phyloP scores from a whole-genome alignment of 2,113 vertebrate genomes.

The Plecotus auritus region DNA sequence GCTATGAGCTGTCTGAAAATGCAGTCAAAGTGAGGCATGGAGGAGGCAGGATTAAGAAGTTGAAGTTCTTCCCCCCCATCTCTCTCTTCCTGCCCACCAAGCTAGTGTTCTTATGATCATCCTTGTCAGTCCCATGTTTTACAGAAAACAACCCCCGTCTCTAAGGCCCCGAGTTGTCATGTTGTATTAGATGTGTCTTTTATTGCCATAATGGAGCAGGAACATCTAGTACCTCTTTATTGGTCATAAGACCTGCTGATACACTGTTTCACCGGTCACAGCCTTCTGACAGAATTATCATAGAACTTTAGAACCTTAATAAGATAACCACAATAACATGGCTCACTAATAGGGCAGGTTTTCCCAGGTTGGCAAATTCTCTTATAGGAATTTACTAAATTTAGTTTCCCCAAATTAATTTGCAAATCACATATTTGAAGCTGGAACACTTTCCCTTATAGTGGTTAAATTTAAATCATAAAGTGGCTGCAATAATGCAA shows the following conservation, averaged over 20 bases:
- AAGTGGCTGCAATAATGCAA: not conserved
- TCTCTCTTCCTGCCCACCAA: not conserved
- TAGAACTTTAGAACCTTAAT: not conserved
- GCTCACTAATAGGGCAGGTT: not conserved
- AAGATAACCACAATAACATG: not conserved
- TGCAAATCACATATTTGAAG: not conserved
- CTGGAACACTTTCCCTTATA: not conserved
- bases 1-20: not conserved
- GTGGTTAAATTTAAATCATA: not conserved
- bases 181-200: not conserved
- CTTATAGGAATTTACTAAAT: not conserved
- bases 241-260: not conserved
- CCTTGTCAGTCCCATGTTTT: not conserved
- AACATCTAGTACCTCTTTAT: not conserved
- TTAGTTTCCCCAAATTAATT: constrained; percentile 15
- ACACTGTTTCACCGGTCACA: not conserved
- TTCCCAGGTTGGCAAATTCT: not conserved
- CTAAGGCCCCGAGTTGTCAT: not conserved
- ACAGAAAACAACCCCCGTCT: not conserved
- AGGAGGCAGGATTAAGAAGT: not conserved
- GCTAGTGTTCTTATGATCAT: not conserved
- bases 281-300: not conserved
- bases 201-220: not conserved
- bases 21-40: not conserved
- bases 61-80: not conserved